These are phyloP conservation scores for Sebastes baramenuke DNA, from an alignment of 2,797 vertebrate species.

Conservation along the genomic window DNA sequence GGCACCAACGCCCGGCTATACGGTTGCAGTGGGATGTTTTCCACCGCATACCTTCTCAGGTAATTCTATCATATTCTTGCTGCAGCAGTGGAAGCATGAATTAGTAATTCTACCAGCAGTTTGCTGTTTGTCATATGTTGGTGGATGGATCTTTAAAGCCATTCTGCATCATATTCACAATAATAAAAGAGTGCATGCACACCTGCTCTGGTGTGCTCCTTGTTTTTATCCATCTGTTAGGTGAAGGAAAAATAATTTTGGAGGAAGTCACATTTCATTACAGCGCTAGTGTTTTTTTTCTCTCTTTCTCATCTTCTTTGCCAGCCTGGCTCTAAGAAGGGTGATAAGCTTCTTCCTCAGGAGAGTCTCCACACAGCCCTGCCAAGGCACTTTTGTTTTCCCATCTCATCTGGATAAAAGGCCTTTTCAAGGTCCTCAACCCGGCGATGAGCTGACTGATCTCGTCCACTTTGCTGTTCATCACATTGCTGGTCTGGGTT, in stretches of 20 bases:
- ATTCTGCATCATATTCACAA: neutral
- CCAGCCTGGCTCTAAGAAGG: neutral
- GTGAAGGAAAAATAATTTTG: neutral
- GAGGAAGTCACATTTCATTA: constrained; percentile 16
- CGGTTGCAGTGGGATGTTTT: neutral
- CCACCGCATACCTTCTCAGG: neutral
- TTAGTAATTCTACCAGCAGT: neutral
- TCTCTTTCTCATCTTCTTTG: neutral
- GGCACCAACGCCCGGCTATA: neutral
- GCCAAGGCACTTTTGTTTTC: constrained; percentile 7
- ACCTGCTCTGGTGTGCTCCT: neutral
- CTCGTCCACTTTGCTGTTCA: neutral
- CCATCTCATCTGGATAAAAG: neutral
- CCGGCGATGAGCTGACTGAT: neutral
- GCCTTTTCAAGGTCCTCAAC: constrained; percentile 8
- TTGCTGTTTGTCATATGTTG: neutral
- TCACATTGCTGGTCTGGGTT: neutral
- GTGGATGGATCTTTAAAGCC: neutral
- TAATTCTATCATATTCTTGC: neutral
- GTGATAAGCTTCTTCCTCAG: constrained; percentile 1
- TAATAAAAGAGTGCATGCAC: neutral
- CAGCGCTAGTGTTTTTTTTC: neutral
- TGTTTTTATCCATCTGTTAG: neutral
- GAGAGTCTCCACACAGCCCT: neutral
- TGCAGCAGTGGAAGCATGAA: neutral